Base-by-base conservation (phyloP, 1,140 invertebrate genomes). In the Anadara kagoshimensis region DNA sequence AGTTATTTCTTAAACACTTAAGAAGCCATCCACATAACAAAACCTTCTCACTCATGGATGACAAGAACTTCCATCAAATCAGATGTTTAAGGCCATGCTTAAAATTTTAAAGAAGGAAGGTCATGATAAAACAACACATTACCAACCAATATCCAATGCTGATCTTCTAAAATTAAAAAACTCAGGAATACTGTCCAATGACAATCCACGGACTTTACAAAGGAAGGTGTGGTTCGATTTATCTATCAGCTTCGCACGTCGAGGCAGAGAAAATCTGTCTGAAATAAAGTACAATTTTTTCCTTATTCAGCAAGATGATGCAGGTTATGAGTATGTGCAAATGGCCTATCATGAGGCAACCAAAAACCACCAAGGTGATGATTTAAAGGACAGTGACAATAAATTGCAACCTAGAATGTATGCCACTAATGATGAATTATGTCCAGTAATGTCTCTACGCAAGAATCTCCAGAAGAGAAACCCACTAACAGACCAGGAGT, bases 211-310 rank as follows among this genome's bases (percentile, higher is more conserved):
- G 45, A 20, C 24, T 8, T 53, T 71, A 14, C 24, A 36, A 36
- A n/a, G 61, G 0, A 71, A 71, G 45, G 69, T 71, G 11, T 71
- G 61, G 69, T 71, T 64, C 57, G 53, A 71, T n/a, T 57, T 71
- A 8, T 59, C 64, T 16, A 16, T 73, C 8, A 24, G 47, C 10
- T 73, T 73, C 67, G 62, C 45, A n/a, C 22, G 57, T 5, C 20
- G 70, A 1, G 70, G 62, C 5, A 36, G 66, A 7, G 56, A 69
- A 59, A 51, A 59, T 29, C 47, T 58, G 20, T 20, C 41, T 14
- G 18, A 47, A 16, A 41, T 69, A 3, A 45, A 8, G 12, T 18
- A 58, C 20, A 51, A 24, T 18, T 58, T 22, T 5, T 69, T 69
- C 20, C 18, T 5, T 10, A 14, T 69, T 22, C 12, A 29, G n/a